phyloP scores from a whole-genome alignment of 2,113 vertebrate species.

The Ctenodactylus gundi region DNA sequence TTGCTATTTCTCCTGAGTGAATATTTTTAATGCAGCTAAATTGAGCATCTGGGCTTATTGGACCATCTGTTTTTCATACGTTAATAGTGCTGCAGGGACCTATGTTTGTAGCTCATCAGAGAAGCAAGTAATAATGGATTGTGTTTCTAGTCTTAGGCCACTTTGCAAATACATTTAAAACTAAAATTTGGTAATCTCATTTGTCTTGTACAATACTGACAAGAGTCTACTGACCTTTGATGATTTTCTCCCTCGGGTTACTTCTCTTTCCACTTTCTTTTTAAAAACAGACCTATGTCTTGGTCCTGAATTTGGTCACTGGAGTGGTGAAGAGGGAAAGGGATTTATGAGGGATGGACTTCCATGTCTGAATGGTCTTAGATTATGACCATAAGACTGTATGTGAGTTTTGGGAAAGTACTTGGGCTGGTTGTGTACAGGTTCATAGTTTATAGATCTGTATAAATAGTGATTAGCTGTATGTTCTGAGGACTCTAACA shows the following conservation, averaged over 20 bases:
- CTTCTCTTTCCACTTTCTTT: background rate
- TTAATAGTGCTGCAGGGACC: background rate
- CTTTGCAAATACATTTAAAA: constrained; percentile 40
- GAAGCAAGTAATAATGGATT: background rate
- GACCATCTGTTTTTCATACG: background rate
- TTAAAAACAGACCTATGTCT: background rate
- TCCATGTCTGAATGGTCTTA: no score
- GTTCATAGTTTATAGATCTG: background rate
- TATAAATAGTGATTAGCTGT: background rate
- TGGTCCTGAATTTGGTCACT: no score
- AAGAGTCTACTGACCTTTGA: background rate
- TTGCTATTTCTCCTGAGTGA: background rate
- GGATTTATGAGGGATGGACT: no score
- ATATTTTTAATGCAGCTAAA: constrained; percentile 18
- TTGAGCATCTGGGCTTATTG: constrained; percentile 1
- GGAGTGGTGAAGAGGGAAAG: no score
- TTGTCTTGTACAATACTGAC: background rate
- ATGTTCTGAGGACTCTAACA: background rate
- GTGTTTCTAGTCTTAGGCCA: background rate
- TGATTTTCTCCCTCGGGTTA: background rate
- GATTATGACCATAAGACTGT: no score
- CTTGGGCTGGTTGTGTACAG: no score
- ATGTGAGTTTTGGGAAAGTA: no score
- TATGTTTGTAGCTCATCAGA: background rate
- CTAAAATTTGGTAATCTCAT: background rate